These are phyloP conservation scores for Microctenopoma steveboyesi DNA, from an alignment of 2,797 vertebrate genomes.

Conservation along the genomic window DNA sequence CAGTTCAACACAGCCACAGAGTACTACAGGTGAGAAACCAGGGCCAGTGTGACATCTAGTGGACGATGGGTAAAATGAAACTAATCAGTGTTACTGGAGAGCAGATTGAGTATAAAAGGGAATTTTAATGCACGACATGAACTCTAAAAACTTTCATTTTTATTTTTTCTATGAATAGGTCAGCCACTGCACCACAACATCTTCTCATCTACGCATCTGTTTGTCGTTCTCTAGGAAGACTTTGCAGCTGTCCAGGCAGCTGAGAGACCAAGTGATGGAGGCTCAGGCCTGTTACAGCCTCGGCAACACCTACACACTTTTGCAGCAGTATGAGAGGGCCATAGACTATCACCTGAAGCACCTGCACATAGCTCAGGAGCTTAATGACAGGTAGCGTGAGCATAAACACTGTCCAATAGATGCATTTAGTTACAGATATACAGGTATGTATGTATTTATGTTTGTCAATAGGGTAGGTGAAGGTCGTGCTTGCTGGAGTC, in stretches of 20 bases:
- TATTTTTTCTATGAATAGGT: neutral
- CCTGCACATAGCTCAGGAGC: slow-evolving; percentile 94
- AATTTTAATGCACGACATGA: neutral
- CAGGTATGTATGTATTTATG: neutral
- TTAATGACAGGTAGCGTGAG: slow-evolving; percentile 88
- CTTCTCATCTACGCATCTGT: neutral
- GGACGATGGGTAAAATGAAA: slow-evolving; percentile 45
- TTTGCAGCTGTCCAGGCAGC: slow-evolving; percentile 92
- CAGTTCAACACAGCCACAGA: slow-evolving; percentile 93
- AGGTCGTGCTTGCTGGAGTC: slow-evolving; percentile 96
- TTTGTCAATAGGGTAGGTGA: slow-evolving; percentile 89
- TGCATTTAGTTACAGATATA: too few species aligned
- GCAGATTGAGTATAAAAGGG: neutral
- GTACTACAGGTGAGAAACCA: slow-evolving; percentile 91
- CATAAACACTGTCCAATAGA: neutral
- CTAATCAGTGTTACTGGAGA: neutral
- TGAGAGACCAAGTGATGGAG: slow-evolving; percentile 95
- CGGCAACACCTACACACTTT: slow-evolving; percentile 94
- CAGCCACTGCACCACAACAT: too few species aligned
- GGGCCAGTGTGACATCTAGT: slow-evolving; percentile 73
- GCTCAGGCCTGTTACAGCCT: slow-evolving; percentile 98
- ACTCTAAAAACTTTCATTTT: too few species aligned
- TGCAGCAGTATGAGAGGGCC: slow-evolving; percentile 92
- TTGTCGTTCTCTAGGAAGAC: slow-evolving; percentile 87
- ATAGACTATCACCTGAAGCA: slow-evolving; percentile 95